Base-by-base conservation (phyloP, 1,140 invertebrate species). In the Vanessa tameamea region DNA sequence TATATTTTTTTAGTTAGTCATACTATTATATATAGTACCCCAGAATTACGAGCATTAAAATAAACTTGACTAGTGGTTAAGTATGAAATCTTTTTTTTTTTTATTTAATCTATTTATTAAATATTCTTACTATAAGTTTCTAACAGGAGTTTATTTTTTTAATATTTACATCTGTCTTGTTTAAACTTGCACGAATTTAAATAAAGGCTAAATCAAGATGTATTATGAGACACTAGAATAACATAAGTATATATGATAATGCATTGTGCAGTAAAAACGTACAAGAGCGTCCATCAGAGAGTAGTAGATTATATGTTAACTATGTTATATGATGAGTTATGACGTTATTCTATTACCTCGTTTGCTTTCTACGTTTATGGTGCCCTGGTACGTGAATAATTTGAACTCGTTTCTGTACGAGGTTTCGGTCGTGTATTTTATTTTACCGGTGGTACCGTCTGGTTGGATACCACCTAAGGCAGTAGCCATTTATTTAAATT, bases 241-340 rank as follows among this genome's bases (percentile, higher is more conserved):
- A 23, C 53, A 57, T n/a, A 57, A 57, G 53, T 57, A 53, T 53
- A 15, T 53, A 57, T 57, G 53, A 23, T 57, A 57, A 57, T 57
- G 53, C 53, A 23, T 57, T 23, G 8, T 57, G 53, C 20, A 57
- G 53, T 57, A 57, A 57, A 57, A 57, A 57, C 53, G n/a, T n/a
- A 57, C 53, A 11, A 14, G 9, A n/a, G 16, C 53, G 23, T 57
- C 53, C 53, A 57, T 57, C 26, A 57, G 53, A 57, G 53, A 23
- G 53, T 20, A 23, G 53, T 23, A 57, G 53, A 23, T 57, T 23
- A 57, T 53, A 53, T 57, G 53, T 57, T 23, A 57, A 57, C 53
- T 23, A 11, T 57, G 53, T 23, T 57, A 23, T 57, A 57, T 23
- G 16, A 12, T 9, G 20, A 57, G 53, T 23, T 57, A 7, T 6